A percentile compares a stretch with the other conserved stretches of the same genome.
These are phyloP conservation scores for Pseudanteris insignis DNA, from an alignment of 2,888 invertebrate genomes.

Conservation along the genomic window DNA sequence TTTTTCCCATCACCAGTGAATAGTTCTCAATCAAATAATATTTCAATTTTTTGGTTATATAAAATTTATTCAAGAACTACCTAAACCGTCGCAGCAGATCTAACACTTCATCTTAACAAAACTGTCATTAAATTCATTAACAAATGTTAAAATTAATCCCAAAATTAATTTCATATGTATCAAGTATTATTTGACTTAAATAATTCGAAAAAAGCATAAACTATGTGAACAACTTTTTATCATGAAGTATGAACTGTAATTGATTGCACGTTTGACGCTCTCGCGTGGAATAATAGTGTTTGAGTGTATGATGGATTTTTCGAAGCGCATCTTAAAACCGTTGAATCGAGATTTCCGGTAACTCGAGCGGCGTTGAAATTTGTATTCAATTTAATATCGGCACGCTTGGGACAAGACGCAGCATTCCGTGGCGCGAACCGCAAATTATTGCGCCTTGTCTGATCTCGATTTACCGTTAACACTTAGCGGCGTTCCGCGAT, in stretches of 20 bases:
- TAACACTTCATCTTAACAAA: too few species aligned
- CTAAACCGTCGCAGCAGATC: too few species aligned
- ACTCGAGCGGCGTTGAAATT: constrained; percentile 34
- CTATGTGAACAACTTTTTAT: too few species aligned
- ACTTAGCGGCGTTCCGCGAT: constrained; percentile 40
- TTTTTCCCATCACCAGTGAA: too few species aligned
- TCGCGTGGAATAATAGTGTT: background rate
- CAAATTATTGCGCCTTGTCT: constrained; percentile 49
- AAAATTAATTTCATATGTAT: too few species aligned
- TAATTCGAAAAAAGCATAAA: too few species aligned
- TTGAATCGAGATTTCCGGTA: constrained; percentile 30
- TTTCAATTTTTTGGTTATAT: background rate
- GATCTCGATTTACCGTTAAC: constrained; percentile 55
- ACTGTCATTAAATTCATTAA: too few species aligned
- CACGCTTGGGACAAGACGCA: constrained; percentile 38
- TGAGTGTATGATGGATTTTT: too few species aligned
- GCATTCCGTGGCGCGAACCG: constrained; percentile 43
- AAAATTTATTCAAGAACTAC: too few species aligned
- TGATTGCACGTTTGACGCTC: background rate
- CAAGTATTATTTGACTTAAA: too few species aligned
- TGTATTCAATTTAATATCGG: constrained; percentile 44
- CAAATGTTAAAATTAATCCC: too few species aligned
- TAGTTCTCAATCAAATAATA: background rate
- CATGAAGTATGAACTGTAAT: constrained; percentile 1
- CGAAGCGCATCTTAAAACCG: constrained; percentile 5